Percentiles rank a stretch among this genome's conserved stretches.
Evolutionary conservation across 2,888 invertebrate species (phyloP).

Genomic region (Platyscelio sp.): DNA sequence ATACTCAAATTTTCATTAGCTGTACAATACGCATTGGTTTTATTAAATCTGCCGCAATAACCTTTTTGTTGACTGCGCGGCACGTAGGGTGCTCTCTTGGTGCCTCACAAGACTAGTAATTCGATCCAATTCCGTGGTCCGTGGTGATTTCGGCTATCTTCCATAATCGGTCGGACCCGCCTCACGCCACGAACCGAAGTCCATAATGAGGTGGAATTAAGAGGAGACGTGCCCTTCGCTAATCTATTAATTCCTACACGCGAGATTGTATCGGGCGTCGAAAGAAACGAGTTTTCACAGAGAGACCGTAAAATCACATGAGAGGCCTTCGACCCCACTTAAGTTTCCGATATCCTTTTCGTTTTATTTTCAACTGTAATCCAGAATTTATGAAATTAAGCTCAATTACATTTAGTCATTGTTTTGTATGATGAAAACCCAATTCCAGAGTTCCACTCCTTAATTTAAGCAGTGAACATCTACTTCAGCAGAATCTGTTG

Average conservation of each 20-base stretch:
- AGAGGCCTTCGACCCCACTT: constrained; percentile 72
- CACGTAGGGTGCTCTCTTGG: constrained; percentile 52
- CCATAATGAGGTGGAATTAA: constrained; percentile 83
- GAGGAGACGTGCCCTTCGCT: constrained; percentile 84
- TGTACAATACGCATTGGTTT: no score
- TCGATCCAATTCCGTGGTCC: constrained; percentile 82
- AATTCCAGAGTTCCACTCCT: no score
- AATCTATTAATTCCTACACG: constrained; percentile 83
- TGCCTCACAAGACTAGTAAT: constrained; percentile 74
- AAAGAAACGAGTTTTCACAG: constrained; percentile 80
- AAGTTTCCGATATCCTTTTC: constrained; percentile 48
- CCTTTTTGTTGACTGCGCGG: constrained; percentile 24
- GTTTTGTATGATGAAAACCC: not conserved
- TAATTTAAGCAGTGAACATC: no score
- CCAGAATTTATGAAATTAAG: constrained; percentile 49
- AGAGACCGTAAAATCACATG: constrained; percentile 68
- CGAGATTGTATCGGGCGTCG: constrained; percentile 80
- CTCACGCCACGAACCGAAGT: constrained; percentile 77
- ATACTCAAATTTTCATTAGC: no score
- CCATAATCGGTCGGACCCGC: constrained; percentile 80
- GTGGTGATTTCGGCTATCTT: constrained; percentile 82
- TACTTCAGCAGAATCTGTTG: no score
- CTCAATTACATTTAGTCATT: constrained; percentile 33
- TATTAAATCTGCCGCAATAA: constrained; percentile 43
- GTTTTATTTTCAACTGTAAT: constrained; percentile 31